Conservation (phyloP, 2,888 invertebrate genomes). For the Amiota communis region DNA sequence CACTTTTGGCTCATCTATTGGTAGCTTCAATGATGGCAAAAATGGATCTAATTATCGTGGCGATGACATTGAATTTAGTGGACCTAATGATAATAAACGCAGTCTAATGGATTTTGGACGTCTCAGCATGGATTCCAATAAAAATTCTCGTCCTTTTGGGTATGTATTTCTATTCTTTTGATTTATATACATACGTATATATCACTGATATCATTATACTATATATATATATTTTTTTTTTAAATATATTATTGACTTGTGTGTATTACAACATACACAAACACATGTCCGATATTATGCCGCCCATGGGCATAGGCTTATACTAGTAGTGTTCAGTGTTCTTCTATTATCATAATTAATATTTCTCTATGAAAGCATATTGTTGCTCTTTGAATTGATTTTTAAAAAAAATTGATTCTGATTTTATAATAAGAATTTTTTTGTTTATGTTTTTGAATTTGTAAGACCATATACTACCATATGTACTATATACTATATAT, state of each 20-base stretch:
- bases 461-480: too few relatives aligned
- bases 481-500: too few relatives aligned
- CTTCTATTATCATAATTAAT: too few relatives aligned
- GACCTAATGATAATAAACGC: background rate
- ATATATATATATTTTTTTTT: too few relatives aligned
- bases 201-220: too few relatives aligned
- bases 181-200: too few relatives aligned
- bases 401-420: too few relatives aligned
- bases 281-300: background rate
- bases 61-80: background rate
- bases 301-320: background rate
- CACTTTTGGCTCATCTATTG: conserved; percentile 30
- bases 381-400: too few relatives aligned
- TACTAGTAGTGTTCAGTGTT: too few relatives aligned
- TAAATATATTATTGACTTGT: background rate
- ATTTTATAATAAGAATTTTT: too few relatives aligned
- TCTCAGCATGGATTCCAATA: background rate
- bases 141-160: background rate
- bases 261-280: background rate
- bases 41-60: background rate
- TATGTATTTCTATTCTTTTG: background rate
- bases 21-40: background rate
- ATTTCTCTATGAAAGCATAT: too few relatives aligned
- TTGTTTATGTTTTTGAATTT: too few relatives aligned
- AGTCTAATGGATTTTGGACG: background rate